Evolutionary conservation across 2,888 invertebrate genomes (phyloP).

Genomic region (Mimachlamys varia): DNA sequence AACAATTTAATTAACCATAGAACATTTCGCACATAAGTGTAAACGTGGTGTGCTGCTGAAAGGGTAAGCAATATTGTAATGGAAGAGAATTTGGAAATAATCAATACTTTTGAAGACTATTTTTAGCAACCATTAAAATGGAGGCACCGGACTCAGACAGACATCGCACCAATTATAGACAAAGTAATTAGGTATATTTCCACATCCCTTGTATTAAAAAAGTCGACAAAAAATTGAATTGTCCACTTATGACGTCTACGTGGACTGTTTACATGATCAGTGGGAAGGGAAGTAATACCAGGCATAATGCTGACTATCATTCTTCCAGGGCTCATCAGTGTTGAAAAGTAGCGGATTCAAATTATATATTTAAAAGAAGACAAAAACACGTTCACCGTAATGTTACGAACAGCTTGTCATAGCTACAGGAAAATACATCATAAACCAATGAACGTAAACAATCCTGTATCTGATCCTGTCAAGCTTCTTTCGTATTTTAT

Average conservation of each 20-base stretch:
- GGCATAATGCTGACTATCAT: too few relatives aligned
- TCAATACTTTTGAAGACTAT: neutral
- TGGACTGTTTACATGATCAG: too few relatives aligned
- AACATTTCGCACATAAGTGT: neutral
- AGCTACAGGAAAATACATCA: too few relatives aligned
- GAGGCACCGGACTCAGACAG: neutral
- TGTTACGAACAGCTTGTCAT: too few relatives aligned
- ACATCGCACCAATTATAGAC: slow-evolving; percentile 16
- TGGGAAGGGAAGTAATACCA: too few relatives aligned
- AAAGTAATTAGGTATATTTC: slow-evolving; percentile 1
- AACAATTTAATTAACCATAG: neutral
- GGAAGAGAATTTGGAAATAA: neutral
- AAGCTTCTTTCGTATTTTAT: too few relatives aligned
- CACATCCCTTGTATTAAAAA: neutral
- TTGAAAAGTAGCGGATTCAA: too few relatives aligned
- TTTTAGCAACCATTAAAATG: neutral
- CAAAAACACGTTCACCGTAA: too few relatives aligned
- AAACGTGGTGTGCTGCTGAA: neutral
- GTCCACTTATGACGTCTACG: neutral
- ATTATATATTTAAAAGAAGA: too few relatives aligned
- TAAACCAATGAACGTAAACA: too few relatives aligned
- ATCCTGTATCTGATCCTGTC: too few relatives aligned
- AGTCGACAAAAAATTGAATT: neutral
- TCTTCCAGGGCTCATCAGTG: too few relatives aligned
- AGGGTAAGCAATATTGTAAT: neutral